Percentiles rank a stretch among this genome's conserved stretches.
phyloP scores from a whole-genome alignment of 2,797 vertebrate species.

The Sebastes nivosus region DNA sequence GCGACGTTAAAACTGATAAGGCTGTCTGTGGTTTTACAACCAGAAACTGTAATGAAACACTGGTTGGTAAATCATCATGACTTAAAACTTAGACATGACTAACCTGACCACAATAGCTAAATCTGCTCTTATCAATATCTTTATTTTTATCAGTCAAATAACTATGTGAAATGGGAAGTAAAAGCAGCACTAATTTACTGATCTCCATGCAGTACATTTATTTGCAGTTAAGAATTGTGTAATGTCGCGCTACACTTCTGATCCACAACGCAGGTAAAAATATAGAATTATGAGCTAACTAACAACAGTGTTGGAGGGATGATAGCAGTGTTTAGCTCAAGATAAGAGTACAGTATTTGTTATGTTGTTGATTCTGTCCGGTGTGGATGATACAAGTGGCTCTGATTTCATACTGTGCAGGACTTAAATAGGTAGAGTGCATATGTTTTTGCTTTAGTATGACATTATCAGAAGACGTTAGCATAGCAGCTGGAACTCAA shows the following conservation, averaged over 20 bases:
- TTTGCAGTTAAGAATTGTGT: not conserved
- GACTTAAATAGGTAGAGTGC: not conserved
- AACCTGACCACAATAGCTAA: not conserved
- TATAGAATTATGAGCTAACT: too few relatives aligned
- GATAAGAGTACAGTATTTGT: not conserved
- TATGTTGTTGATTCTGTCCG: not conserved
- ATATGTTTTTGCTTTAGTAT: not conserved
- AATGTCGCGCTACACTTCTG: too few relatives aligned
- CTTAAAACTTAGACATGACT: not conserved
- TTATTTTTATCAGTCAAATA: not conserved
- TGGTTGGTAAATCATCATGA: not conserved
- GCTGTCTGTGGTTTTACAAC: not conserved
- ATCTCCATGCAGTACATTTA: not conserved
- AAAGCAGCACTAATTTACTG: not conserved
- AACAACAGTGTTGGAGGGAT: too few relatives aligned
- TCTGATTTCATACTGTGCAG: not conserved
- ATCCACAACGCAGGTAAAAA: too few relatives aligned
- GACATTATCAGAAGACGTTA: not conserved
- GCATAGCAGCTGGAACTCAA: not conserved
- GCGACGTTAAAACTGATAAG: not conserved
- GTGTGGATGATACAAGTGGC: too few relatives aligned
- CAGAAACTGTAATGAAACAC: not conserved
- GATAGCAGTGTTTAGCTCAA: too few relatives aligned
- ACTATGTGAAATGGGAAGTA: not conserved
- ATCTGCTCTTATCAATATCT: not conserved